These are phyloP conservation scores for Xestia sexstrigata DNA, from an alignment of 2,888 invertebrate species.

Conservation along the genomic window DNA sequence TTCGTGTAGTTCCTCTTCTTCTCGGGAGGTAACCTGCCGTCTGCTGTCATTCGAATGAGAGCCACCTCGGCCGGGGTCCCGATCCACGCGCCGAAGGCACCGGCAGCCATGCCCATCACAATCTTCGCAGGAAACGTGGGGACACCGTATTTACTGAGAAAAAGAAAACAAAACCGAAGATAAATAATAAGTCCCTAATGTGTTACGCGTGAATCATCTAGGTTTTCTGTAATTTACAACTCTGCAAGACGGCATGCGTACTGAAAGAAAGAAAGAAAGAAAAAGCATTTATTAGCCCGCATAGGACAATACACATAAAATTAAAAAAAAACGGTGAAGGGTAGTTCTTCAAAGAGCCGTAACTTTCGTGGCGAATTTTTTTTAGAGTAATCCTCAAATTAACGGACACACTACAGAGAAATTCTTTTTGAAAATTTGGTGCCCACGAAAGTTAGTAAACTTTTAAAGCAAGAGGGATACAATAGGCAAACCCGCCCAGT, in stretches of 20 bases:
- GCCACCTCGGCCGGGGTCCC: constrained; percentile 99
- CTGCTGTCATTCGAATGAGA: constrained; percentile 99
- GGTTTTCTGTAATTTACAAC: background rate
- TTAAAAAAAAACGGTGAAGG: too few relatives aligned
- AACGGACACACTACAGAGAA: too few relatives aligned
- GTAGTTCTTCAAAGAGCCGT: too few relatives aligned
- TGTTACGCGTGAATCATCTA: background rate
- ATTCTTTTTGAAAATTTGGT: too few relatives aligned
- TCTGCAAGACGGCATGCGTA: background rate
- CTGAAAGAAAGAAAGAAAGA: too few relatives aligned
- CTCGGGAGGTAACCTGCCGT: constrained; percentile 97
- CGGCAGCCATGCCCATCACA: constrained; percentile 96
- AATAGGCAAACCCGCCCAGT: too few relatives aligned
- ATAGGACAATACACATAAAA: too few relatives aligned
- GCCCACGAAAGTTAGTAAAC: too few relatives aligned
- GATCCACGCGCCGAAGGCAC: constrained; percentile 96
- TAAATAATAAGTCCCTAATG: background rate
- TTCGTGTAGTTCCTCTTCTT: constrained; percentile 98
- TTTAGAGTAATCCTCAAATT: too few relatives aligned
- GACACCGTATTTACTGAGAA: constrained; percentile 39
- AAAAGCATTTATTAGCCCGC: too few relatives aligned
- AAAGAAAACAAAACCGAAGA: background rate
- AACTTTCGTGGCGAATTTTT: too few relatives aligned
- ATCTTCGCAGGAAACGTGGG: constrained; percentile 91
- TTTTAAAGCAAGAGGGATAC: too few relatives aligned